phyloP scores from a whole-genome alignment of 2,888 invertebrate species.

The Hartigia nigra region DNA sequence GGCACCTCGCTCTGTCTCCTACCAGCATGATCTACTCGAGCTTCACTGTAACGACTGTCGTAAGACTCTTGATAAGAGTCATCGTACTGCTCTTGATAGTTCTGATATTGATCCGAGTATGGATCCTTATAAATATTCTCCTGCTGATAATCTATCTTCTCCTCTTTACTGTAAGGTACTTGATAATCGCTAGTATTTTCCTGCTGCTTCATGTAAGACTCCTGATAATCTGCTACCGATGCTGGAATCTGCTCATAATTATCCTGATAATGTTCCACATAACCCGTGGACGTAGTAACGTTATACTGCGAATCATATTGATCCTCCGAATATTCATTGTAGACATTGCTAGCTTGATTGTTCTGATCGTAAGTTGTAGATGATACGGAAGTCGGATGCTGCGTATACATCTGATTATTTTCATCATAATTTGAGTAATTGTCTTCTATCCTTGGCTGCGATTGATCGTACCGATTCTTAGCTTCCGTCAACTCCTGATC shows the following conservation, averaged over 20 bases:
- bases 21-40: slow-evolving; percentile 34
- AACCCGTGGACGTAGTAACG: slow-evolving; percentile 19
- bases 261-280: slow-evolving; percentile 44
- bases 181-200: slow-evolving; percentile 47
- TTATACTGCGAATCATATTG: slow-evolving; percentile 50
- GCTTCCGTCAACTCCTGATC: slow-evolving; percentile 39
- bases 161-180: slow-evolving; percentile 52
- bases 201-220: slow-evolving; percentile 45
- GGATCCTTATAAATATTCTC: slow-evolving; percentile 32
- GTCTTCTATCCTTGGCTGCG: slow-evolving; percentile 46
- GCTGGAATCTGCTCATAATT: slow-evolving; percentile 30
- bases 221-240: slow-evolving; percentile 42
- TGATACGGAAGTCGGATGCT: slow-evolving; percentile 18
- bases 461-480: slow-evolving; percentile 50
- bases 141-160: slow-evolving; percentile 33
- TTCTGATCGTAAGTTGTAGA: slow-evolving; percentile 16
- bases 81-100: slow-evolving; percentile 47
- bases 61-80: slow-evolving; percentile 50
- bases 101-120: slow-evolving; percentile 45
- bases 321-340: slow-evolving; percentile 41
- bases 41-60: slow-evolving; percentile 50
- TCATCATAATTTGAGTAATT: slow-evolving; percentile 38
- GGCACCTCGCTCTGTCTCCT: slow-evolving; percentile 54
- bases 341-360: slow-evolving; percentile 24
- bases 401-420: slow-evolving; percentile 43